Conservation (phyloP, 1,140 invertebrate genomes). For the Saccostrea cuccullata region DNA sequence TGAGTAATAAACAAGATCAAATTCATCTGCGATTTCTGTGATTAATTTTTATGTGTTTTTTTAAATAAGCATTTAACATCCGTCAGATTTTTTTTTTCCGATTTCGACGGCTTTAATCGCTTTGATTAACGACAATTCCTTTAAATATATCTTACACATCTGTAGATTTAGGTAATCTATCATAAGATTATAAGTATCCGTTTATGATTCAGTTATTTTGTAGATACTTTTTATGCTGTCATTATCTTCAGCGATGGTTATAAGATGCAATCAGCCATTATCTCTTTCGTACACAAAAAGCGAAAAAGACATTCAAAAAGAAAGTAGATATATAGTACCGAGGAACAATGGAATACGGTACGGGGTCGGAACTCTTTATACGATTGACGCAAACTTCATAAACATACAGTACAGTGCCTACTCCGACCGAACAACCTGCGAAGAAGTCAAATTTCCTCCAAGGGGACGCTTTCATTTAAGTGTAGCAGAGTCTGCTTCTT, state of each 20-base stretch:
- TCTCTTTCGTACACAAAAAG: background rate
- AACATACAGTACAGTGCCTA: background rate
- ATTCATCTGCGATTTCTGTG: no score
- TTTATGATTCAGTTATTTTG: background rate
- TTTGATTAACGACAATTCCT: background rate
- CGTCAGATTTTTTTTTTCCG: background rate
- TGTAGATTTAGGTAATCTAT: background rate
- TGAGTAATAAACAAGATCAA: no score
- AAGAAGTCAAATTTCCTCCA: background rate
- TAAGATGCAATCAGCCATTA: slow-evolving; percentile 15
- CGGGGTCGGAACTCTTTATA: background rate
- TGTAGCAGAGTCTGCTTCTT: slow-evolving; percentile 4
- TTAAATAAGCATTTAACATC: no score
- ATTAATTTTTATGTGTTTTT: no score
- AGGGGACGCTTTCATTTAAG: background rate
- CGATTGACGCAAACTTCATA: slow-evolving; percentile 3
- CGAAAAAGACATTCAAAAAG: background rate
- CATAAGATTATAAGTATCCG: background rate
- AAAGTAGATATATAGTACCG: background rate
- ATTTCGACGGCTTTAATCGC: background rate
- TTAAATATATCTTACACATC: background rate
- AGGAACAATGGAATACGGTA: background rate
- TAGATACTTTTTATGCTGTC: background rate
- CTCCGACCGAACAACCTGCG: background rate
- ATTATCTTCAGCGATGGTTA: background rate